Percentiles rank a stretch among this genome's conserved stretches.
These are phyloP conservation scores for Struthidea cinerea DNA, from an alignment of 2,113 vertebrate species.

Conservation along the genomic window DNA sequence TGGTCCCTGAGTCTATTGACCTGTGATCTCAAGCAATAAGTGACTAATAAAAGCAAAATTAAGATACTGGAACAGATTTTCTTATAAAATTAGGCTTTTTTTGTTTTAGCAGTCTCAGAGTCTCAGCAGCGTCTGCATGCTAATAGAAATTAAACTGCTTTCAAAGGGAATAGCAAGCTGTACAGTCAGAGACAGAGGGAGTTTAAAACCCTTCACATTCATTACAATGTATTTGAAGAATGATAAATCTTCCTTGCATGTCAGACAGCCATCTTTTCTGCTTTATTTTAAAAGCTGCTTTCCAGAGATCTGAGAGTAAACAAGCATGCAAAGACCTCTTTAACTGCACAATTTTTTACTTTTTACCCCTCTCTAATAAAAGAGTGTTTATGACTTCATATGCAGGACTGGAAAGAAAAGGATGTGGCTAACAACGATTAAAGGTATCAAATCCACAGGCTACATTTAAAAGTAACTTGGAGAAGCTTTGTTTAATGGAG, in stretches of 20 bases:
- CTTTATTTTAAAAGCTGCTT: conserved; percentile 62
- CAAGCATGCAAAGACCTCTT: conserved; percentile 10
- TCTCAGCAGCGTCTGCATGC: not conserved
- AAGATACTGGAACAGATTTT: conserved; percentile 29
- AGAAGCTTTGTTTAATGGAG: not conserved
- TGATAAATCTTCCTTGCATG: conserved; percentile 53
- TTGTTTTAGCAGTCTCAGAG: not conserved
- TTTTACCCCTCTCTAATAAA: not conserved
- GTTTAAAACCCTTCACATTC: conserved; percentile 40
- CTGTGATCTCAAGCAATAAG: conserved; percentile 42
- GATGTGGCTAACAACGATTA: conserved; percentile 16
- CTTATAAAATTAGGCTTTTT: not conserved
- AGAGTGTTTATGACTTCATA: conserved; percentile 43
- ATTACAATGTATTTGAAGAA: conserved; percentile 63
- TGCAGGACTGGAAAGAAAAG: conserved; percentile 36
- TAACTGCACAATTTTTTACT: not conserved
- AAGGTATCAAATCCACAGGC: conserved; percentile 8
- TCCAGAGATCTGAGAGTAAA: conserved; percentile 56
- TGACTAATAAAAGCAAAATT: conserved; percentile 34
- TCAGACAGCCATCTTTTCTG: conserved; percentile 54
- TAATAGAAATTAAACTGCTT: conserved; percentile 35
- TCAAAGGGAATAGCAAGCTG: conserved; percentile 2
- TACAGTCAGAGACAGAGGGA: not conserved
- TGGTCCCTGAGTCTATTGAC: not conserved
- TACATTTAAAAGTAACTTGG: not conserved